Base-by-base conservation (phyloP, 2,888 invertebrate species). In the Monopis laevigella region DNA sequence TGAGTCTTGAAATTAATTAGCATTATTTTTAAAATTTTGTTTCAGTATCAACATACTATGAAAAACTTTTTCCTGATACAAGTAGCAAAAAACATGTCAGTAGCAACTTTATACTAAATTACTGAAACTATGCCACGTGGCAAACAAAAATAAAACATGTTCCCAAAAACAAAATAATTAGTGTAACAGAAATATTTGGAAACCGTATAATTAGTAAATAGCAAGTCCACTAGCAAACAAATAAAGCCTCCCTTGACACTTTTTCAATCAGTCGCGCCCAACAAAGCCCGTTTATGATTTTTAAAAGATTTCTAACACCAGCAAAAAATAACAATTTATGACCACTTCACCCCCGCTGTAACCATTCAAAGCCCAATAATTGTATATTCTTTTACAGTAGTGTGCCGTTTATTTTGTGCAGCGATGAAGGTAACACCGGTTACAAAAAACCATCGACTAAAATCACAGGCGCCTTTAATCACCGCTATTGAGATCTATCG, bases 331-430 rank as follows among this genome's bases (percentile, higher is more conserved):
- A 69, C 72, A 74, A 80, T 80, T 80, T 80, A 80, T 77, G 78
- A 62, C 65, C 74, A 72, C 73, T 74, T 77, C 77, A 75, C 77
- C 70, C 80, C 75, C 80, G 77, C 78, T 74, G 80, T 69, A 78
- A 65, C 72, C 68, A 73, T 78, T 78, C 80, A 78, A 77, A 75
- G 65, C 70, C 59, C 69, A 71, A 77, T 80, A 78, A 80, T 80
- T 80, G 80, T 80, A 78, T 75, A 80, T 78, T 78, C 80, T 80
- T 78, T 78, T 77, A 78, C 78, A 72, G 80, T 80, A 78, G 80
- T 80, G 69, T 75, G 73, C 71, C 70, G 69, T 74, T 70, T 63
- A 69, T 70, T 69, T 67, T 71, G 68, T 71, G 69, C 58, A 61
- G 63, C 75, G 72, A 71, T 66, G 74, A 73, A 72, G 73, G 68